A percentile compares a stretch with the other conserved stretches of the same genome.
These are phyloP conservation scores for Cyprinodon brontotheroides DNA, from an alignment of 2,113 vertebrate species.

Conservation along the genomic window DNA sequence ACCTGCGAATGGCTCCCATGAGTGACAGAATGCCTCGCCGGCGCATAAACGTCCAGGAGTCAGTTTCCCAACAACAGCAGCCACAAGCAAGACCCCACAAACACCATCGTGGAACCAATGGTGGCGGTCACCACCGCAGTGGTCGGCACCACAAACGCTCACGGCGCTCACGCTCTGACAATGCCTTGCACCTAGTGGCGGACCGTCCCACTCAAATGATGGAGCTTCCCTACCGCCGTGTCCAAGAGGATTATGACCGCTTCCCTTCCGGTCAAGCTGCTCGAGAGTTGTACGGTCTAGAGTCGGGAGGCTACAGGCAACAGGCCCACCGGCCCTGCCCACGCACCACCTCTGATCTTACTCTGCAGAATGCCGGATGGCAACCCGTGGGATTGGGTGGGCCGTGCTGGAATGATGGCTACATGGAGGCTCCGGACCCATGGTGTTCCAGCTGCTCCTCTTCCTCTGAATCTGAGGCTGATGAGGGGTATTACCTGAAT, in stretches of 20 bases:
- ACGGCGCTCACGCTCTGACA: constrained; percentile 92
- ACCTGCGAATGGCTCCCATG: constrained; percentile 82
- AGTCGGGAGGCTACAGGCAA: constrained; percentile 78
- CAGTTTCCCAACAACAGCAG: constrained; percentile 69
- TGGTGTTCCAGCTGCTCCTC: constrained; percentile 98
- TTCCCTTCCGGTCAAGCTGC: constrained; percentile 85
- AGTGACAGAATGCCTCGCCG: constrained; percentile 89
- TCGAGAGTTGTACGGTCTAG: constrained; percentile 83
- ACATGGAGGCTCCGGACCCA: constrained; percentile 82
- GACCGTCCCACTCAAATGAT: constrained; percentile 85
- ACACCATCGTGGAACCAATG: constrained; percentile 83
- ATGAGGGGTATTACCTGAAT: constrained; percentile 93
- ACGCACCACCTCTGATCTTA: constrained; percentile 94
- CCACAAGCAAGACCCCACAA: constrained; percentile 77
- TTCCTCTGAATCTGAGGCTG: constrained; percentile 92
- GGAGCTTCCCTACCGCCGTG: constrained; percentile 85
- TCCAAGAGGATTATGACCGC: constrained; percentile 90
- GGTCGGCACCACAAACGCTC: constrained; percentile 86
- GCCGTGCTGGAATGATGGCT: constrained; percentile 81
- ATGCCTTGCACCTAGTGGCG: constrained; percentile 91
- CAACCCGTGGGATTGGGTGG: constrained; percentile 83
- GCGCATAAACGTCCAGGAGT: constrained; percentile 80
- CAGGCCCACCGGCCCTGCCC: constrained; percentile 90
- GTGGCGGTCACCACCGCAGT: constrained; percentile 80
- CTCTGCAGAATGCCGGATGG: constrained; percentile 93